Percentiles rank a stretch among this genome's conserved stretches.
phyloP scores from a whole-genome alignment of 1,140 invertebrate genomes.

The Dendroctonus ponderosae region DNA sequence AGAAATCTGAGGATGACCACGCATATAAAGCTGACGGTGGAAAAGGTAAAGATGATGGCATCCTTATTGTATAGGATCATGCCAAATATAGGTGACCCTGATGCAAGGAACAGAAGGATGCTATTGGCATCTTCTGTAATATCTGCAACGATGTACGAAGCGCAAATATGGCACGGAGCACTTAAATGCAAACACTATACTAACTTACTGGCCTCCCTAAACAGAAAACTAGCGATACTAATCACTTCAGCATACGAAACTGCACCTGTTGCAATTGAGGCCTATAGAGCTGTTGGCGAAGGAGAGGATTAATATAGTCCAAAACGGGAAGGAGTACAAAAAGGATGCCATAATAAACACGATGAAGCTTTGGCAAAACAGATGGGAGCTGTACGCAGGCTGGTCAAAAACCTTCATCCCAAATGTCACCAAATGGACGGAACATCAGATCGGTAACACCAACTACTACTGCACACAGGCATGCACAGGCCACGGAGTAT shows the following conservation, averaged over 20 bases:
- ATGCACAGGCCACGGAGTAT: background rate
- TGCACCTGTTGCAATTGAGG: background rate
- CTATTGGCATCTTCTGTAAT: background rate
- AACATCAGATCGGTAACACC: background rate
- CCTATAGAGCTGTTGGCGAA: background rate
- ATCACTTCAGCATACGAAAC: background rate
- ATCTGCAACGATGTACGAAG: background rate
- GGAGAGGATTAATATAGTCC: background rate
- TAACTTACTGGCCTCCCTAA: background rate
- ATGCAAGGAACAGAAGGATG: background rate
- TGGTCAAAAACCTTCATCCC: background rate
- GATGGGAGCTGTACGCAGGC: background rate
- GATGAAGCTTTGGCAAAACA: background rate
- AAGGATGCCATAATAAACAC: background rate
- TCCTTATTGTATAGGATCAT: background rate
- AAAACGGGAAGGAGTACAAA: background rate
- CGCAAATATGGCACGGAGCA: background rate
- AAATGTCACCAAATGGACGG: background rate
- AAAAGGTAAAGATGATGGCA: background rate
- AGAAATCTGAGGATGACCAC: background rate
- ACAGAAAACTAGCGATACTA: background rate
- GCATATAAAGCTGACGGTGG: background rate
- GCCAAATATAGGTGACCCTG: conserved; percentile 6
- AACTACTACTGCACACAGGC: background rate
- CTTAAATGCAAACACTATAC: background rate